A percentile compares a stretch with the other conserved stretches of the same genome.
These are phyloP conservation scores for Lycophotia porphyrea DNA, from an alignment of 2,888 invertebrate species.

Conservation along the genomic window DNA sequence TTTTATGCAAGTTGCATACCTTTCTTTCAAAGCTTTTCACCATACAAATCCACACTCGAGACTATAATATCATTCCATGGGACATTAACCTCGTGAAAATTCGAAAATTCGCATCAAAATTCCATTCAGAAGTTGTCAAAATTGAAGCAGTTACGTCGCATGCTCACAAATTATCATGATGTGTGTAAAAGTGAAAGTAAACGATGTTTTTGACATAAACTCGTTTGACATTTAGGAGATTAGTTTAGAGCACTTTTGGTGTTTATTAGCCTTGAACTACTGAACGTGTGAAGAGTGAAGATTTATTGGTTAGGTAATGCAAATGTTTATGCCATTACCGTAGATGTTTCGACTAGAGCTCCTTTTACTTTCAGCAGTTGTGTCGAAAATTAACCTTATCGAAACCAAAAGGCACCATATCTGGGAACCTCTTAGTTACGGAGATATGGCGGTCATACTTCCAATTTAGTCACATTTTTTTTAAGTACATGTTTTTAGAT, in stretches of 20 bases:
- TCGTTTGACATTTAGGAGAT: slow-evolving; percentile 8
- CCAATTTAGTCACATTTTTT: too few relatives aligned
- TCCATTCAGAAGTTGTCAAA: slow-evolving; percentile 46
- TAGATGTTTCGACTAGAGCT: not conserved
- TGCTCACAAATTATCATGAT: slow-evolving; percentile 22
- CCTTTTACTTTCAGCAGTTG: not conserved
- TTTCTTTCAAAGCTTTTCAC: slow-evolving; percentile 5
- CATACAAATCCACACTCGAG: not conserved
- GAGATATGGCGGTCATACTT: too few relatives aligned
- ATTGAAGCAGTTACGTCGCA: slow-evolving; percentile 20
- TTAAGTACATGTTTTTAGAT: not conserved
- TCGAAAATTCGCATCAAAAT: slow-evolving; percentile 46
- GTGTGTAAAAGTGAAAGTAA: slow-evolving; percentile 34
- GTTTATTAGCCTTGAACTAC: slow-evolving; percentile 38
- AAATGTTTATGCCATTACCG: not conserved
- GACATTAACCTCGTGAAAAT: slow-evolving; percentile 53
- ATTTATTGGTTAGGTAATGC: not conserved
- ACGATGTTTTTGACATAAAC: slow-evolving; percentile 2
- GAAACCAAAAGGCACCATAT: not conserved
- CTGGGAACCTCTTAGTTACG: not conserved
- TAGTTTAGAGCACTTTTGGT: not conserved
- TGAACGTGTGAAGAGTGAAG: not conserved
- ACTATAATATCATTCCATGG: slow-evolving; percentile 39
- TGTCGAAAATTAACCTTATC: not conserved
- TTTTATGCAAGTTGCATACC: not conserved